Base-by-base conservation (phyloP, 1,140 invertebrate genomes). In the Euglossa dilemma region DNA sequence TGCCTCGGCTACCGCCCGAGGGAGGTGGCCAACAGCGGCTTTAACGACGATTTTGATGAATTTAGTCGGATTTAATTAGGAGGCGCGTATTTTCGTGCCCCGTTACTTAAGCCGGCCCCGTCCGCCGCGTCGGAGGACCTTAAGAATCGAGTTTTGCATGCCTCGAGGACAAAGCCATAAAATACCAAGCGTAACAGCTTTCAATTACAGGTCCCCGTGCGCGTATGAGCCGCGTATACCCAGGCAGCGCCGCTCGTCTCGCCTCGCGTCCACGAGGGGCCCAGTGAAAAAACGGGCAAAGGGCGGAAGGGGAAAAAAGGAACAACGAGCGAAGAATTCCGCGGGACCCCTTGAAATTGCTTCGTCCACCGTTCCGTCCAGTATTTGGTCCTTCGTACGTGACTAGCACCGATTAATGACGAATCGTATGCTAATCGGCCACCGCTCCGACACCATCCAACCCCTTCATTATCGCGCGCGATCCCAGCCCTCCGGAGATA, bases 141-240 rank as follows among this genome's bases (percentile, higher is more conserved):
- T 89, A 88, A 91, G 90, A 91, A 90, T 91, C 82, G 90, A 91
- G 90, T 92, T 92, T 91, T 92, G 89, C 90, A 92, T 92, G 90
- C 87, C 91, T 89, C 89, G 80, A 74, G 91, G 92, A 91, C 89
- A 89, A 90, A 91, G 83, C 78, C 91, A 89, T 93, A 93, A 93
- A 93, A 92, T 93, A 92, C 86, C 87, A 69, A 92, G 91, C 90
- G 89, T 92, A 93, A 92, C 91, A 91, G 89, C 91, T 93, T 93
- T 92, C 91, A 93, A 92, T 93, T 93, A 92, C 86, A 78, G 82
- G 85, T 89, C 87, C 87, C 84, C 82, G 86, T 71, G 81, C 79
- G 84, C 86, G 84, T 83, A 86, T 74, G 83, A 81, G 82, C 67
- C 80, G 66, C 76, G 59, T 63, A 59, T 66, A 67, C 47, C 74